phyloP scores from a whole-genome alignment of 2,113 vertebrate genomes.

The Cricetomys ansorgei region DNA sequence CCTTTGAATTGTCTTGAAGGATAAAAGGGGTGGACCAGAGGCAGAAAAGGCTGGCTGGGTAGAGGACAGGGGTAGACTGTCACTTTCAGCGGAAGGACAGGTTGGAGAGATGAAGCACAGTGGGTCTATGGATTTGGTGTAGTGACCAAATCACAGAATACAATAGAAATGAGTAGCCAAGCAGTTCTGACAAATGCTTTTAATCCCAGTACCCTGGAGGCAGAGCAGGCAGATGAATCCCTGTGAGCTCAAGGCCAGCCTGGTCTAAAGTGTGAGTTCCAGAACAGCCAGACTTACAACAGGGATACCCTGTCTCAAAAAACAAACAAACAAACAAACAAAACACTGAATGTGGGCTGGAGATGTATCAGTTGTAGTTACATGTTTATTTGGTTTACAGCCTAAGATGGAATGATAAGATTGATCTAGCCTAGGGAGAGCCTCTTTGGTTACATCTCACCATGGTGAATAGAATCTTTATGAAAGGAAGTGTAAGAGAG shows the following conservation, averaged over 20 bases:
- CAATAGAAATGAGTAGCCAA: neutral
- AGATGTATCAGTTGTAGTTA: neutral
- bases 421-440: neutral
- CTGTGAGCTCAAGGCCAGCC: too few species aligned
- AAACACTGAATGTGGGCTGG: neutral
- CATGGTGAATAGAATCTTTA: neutral
- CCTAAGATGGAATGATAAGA: neutral
- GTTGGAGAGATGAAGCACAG: neutral
- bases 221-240: too few species aligned
- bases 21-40: neutral
- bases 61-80: neutral
- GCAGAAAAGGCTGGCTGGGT: neutral
- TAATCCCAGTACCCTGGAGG: too few species aligned
- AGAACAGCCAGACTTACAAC: too few species aligned
- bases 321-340: too few species aligned
- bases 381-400: neutral
- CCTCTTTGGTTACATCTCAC: neutral
- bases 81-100: neutral
- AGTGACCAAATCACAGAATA: neutral
- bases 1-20: constrained; percentile 2
- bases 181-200: too few species aligned
- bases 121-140: neutral
- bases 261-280: too few species aligned
- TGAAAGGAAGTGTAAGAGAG: neutral
- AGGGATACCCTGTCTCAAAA: too few species aligned